These are phyloP conservation scores for Lagopus leucura DNA, from an alignment of 2,113 vertebrate species.

Conservation along the genomic window DNA sequence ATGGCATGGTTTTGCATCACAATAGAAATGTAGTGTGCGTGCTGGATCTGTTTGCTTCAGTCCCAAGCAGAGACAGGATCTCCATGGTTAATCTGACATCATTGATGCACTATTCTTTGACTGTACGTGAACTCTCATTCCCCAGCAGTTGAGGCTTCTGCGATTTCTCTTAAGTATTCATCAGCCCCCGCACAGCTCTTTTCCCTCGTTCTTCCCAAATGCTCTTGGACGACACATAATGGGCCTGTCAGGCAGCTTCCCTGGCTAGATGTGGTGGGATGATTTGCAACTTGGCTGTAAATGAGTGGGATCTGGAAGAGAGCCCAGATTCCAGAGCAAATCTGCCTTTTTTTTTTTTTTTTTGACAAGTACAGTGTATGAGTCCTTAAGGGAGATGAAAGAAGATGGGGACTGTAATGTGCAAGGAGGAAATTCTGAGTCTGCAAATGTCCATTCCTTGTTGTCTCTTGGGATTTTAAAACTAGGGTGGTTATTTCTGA, in stretches of 20 bases:
- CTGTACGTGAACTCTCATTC: neutral
- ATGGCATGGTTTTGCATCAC: neutral
- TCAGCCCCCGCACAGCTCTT: neutral
- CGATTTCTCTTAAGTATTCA: neutral
- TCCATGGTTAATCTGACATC: neutral
- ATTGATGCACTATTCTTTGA: neutral
- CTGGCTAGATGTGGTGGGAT: conserved; percentile 42
- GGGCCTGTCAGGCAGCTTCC: conserved; percentile 20
- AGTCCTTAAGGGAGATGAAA: conserved; percentile 31
- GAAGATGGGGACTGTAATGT: neutral
- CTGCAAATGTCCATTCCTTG: neutral
- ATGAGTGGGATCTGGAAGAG: conserved; percentile 42
- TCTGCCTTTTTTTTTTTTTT: neutral
- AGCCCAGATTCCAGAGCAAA: conserved; percentile 63
- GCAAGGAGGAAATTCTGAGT: neutral
- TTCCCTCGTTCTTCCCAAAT: conserved; percentile 38
- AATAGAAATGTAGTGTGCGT: neutral
- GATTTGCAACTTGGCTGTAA: conserved; percentile 58
- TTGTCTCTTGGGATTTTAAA: neutral
- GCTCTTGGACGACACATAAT: neutral
- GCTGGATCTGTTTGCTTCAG: neutral
- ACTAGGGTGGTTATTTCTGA: neutral
- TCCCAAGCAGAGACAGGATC: neutral
- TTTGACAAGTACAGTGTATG: neutral
- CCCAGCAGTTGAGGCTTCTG: neutral